Conservation (phyloP, 37 sponge, comb jelly and placozoan genomes). For the Cliona cf. orientalis region DNA sequence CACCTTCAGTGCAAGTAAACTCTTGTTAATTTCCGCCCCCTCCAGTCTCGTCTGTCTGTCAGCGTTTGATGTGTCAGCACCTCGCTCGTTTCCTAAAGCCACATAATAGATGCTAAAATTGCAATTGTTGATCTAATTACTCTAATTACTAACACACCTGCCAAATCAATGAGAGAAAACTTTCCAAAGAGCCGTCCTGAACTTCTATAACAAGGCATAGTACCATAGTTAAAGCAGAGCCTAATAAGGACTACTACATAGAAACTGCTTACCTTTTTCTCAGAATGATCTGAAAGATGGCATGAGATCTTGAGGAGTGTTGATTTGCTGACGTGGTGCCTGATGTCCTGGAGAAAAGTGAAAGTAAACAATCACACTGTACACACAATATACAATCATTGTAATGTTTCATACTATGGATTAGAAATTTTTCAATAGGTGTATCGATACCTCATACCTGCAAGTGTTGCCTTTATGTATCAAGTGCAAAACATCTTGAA, state of each 20-base stretch:
- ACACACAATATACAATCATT: too few species aligned
- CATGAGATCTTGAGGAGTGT: conserved; percentile 97
- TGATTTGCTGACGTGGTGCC: conserved; percentile 98
- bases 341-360: conserved; percentile 69
- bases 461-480: conserved; percentile 82
- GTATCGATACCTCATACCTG: conserved; percentile 48
- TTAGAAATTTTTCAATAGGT: neutral
- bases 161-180: conserved; percentile 97
- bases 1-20: conserved; percentile 94
- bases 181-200: conserved; percentile 88
- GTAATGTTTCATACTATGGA: too few species aligned
- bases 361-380: conserved; percentile 5
- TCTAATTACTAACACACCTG: conserved; percentile 51
- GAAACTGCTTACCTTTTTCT: conserved; percentile 58
- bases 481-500: conserved; percentile 82
- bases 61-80: conserved; percentile 94
- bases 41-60: conserved; percentile 96
- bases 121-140: neutral
- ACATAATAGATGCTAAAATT: too few species aligned
- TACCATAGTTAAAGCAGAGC: neutral
- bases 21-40: conserved; percentile 98
- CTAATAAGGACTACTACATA: neutral
- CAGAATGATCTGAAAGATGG: conserved; percentile 94
- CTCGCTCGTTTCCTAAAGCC: conserved; percentile 88
- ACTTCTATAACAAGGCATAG: conserved; percentile 1